These are phyloP conservation scores for Anarhynchus alexandrinus DNA, from an alignment of 2,113 vertebrate species.

Conservation along the genomic window DNA sequence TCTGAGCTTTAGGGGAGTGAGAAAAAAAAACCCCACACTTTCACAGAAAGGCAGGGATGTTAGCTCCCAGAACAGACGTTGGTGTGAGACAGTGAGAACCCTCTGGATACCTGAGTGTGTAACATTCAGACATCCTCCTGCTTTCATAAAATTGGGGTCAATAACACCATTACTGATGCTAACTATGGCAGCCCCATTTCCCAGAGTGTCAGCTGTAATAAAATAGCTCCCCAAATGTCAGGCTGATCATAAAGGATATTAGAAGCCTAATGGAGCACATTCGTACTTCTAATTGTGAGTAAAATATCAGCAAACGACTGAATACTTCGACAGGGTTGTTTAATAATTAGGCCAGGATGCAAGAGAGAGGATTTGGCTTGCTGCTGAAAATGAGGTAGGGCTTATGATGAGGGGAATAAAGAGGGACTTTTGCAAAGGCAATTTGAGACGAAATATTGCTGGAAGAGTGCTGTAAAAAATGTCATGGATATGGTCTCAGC, in stretches of 20 bases:
- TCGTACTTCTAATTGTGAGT: slow-evolving; percentile 62
- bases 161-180: slow-evolving; percentile 29
- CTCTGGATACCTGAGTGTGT: background rate
- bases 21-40: background rate
- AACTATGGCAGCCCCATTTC: slow-evolving; percentile 16
- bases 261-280: slow-evolving; percentile 59
- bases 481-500: background rate
- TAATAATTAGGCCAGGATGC: slow-evolving; percentile 50
- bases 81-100: background rate
- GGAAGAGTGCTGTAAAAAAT: background rate
- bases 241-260: slow-evolving; percentile 47
- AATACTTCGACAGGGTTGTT: slow-evolving; percentile 38
- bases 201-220: slow-evolving; percentile 25
- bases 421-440: background rate
- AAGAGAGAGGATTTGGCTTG: background rate
- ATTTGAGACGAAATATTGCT: slow-evolving; percentile 13
- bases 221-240: slow-evolving; percentile 59
- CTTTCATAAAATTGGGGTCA: slow-evolving; percentile 44
- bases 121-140: background rate
- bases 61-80: background rate
- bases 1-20: background rate
- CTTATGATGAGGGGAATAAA: background rate
- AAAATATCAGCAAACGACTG: slow-evolving; percentile 55
- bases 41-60: background rate
- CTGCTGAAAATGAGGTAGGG: slow-evolving; percentile 10